These are phyloP conservation scores for Psammodynastes pulverulentus DNA, from an alignment of 2,113 vertebrate species.

Conservation along the genomic window DNA sequence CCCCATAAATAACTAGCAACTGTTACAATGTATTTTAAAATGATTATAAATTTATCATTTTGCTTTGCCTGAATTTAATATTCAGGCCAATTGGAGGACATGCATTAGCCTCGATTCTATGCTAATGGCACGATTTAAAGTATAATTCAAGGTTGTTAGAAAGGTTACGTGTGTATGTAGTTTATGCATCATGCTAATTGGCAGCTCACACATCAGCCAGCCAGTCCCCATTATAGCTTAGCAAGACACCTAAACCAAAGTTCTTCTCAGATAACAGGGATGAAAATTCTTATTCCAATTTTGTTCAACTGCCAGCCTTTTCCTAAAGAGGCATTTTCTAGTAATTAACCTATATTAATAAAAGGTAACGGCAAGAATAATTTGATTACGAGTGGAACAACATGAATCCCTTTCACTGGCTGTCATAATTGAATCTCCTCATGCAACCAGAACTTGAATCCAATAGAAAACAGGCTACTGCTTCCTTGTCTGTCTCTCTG, in stretches of 20 bases:
- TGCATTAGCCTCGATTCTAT: background rate
- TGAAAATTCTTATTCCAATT: background rate
- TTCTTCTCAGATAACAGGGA: background rate
- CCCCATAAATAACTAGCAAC: background rate
- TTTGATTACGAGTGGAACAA: background rate
- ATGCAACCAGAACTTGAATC: background rate
- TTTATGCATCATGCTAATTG: background rate
- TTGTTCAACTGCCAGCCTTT: background rate
- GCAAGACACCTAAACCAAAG: background rate
- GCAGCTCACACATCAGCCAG: background rate
- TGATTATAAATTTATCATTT: background rate
- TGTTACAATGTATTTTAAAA: background rate
- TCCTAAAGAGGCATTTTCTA: background rate
- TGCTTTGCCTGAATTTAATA: background rate
- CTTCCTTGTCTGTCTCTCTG: background rate
- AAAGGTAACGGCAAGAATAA: background rate
- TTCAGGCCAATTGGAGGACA: background rate
- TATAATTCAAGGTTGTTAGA: background rate
- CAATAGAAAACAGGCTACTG: background rate
- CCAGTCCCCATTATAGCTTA: background rate
- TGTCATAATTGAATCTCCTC: background rate
- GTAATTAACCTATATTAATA: background rate
- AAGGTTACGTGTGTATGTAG: background rate
- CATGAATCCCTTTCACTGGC: background rate
- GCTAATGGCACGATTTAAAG: background rate